A percentile compares a stretch with the other conserved stretches of the same genome.
Conservation (phyloP, 2,888 invertebrate species). For the Mythimna albipuncta region DNA sequence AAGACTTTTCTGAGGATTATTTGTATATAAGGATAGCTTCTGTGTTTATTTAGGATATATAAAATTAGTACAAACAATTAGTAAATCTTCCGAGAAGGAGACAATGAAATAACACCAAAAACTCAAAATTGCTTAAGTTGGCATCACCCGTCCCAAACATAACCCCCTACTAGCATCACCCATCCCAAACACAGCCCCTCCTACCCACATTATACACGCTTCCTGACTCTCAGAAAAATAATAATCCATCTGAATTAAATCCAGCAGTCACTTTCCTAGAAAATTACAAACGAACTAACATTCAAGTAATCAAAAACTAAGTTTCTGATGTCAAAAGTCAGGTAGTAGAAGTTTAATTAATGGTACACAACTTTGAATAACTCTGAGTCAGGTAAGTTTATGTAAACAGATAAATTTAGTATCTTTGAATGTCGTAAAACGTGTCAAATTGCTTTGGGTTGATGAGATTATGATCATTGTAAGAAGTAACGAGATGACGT, state of each 20-base stretch:
- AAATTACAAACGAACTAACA: slow-evolving; percentile 45
- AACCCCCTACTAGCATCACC: no score
- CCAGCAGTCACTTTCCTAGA: slow-evolving; percentile 16
- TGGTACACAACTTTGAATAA: slow-evolving; percentile 42
- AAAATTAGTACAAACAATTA: no score
- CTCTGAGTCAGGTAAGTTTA: slow-evolving; percentile 6
- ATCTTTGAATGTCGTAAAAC: not conserved
- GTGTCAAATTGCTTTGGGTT: not conserved
- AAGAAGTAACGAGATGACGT: no score
- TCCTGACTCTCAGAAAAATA: not conserved
- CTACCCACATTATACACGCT: not conserved
- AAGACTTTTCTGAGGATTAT: no score
- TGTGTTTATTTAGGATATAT: no score
- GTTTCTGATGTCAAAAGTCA: slow-evolving; percentile 34
- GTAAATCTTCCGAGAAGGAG: no score
- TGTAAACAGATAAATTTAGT: slow-evolving; percentile 21
- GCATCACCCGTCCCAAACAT: not conserved
- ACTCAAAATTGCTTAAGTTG: slow-evolving; percentile 11
- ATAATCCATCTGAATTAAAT: slow-evolving; percentile 27
- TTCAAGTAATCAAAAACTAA: slow-evolving; percentile 51
- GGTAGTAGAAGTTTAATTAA: slow-evolving; percentile 51
- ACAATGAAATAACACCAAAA: no score
- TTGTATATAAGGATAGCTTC: no score
- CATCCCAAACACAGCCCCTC: no score
- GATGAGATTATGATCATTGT: no score